Percentiles rank a stretch among this genome's conserved stretches.
Conservation (phyloP, 1,140 invertebrate species). For the Drosophila burlai region DNA sequence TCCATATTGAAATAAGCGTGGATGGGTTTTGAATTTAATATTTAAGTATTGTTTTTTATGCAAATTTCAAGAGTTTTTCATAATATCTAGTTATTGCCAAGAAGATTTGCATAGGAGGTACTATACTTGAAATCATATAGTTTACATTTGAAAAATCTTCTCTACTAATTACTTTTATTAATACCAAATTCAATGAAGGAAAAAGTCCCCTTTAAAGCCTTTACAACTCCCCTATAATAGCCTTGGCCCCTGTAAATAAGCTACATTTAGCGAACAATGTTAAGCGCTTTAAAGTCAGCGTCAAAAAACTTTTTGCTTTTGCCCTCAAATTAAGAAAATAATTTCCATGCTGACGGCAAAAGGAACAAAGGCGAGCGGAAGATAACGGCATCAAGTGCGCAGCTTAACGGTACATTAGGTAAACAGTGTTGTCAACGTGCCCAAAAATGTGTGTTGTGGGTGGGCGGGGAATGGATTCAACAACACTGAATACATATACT, state of each 20-base stretch:
- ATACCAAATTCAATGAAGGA: not conserved
- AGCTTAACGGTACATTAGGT: constrained; percentile 83
- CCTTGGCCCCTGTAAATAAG: not conserved
- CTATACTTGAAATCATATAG: not conserved
- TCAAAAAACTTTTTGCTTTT: constrained; percentile 22
- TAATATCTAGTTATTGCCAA: no score
- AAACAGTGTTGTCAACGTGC: constrained; percentile 75
- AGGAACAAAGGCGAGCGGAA: constrained; percentile 41
- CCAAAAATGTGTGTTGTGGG: not conserved
- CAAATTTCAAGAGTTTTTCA: no score
- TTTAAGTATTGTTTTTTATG: not conserved
- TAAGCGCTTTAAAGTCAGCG: constrained; percentile 52
- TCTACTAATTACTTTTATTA: no score
- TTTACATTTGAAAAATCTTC: not conserved
- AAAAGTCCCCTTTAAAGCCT: not conserved
- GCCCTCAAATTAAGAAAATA: constrained; percentile 73
- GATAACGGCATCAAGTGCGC: constrained; percentile 72
- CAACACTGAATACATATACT: constrained; percentile 41
- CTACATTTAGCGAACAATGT: constrained; percentile 1
- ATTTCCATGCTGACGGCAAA: constrained; percentile 51
- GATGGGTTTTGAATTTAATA: not conserved
- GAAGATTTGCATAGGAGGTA: not conserved
- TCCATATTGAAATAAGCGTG: not conserved
- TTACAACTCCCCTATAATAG: not conserved
- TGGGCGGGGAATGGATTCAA: constrained; percentile 1